Evolutionary conservation across 2,113 vertebrate genomes (phyloP).

Genomic region (Centropristis striata): DNA sequence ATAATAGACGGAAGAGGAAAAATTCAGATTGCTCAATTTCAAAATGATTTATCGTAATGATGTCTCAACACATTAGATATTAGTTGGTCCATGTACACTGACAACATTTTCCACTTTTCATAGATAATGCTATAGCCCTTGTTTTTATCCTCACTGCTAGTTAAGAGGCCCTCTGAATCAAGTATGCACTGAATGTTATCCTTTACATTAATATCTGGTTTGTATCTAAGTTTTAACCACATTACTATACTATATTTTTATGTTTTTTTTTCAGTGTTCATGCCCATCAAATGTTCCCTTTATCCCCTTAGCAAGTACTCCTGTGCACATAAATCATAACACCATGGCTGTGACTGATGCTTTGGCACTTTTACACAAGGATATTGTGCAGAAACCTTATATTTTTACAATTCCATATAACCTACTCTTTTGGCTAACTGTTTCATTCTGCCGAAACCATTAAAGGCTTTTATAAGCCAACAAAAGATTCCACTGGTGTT

Average conservation of each 20-base stretch:
- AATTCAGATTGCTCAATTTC: not conserved
- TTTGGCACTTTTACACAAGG: slow-evolving; percentile 80
- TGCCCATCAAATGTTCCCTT: slow-evolving; percentile 13
- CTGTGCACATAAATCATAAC: slow-evolving; percentile 76
- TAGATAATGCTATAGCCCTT: too few relatives aligned
- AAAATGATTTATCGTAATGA: not conserved
- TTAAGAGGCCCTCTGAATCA: not conserved
- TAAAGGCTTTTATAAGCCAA: slow-evolving; percentile 76
- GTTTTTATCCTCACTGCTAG: too few relatives aligned
- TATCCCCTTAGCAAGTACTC: slow-evolving; percentile 18
- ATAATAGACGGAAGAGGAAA: not conserved
- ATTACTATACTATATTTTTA: not conserved
- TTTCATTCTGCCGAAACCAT: slow-evolving; percentile 67
- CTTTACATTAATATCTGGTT: not conserved
- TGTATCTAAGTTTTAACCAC: not conserved
- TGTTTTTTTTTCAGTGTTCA: not conserved
- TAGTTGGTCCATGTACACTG: not conserved
- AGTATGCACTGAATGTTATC: not conserved
- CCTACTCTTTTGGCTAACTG: slow-evolving; percentile 51
- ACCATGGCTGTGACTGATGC: slow-evolving; percentile 71
- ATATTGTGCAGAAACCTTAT: slow-evolving; percentile 77
- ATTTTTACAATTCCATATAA: slow-evolving; percentile 79
- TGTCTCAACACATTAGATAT: not conserved
- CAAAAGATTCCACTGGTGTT: slow-evolving; percentile 69
- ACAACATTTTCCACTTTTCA: not conserved